Conservation (phyloP, 2,797 vertebrate genomes). For the Loriculus beryllinus region DNA sequence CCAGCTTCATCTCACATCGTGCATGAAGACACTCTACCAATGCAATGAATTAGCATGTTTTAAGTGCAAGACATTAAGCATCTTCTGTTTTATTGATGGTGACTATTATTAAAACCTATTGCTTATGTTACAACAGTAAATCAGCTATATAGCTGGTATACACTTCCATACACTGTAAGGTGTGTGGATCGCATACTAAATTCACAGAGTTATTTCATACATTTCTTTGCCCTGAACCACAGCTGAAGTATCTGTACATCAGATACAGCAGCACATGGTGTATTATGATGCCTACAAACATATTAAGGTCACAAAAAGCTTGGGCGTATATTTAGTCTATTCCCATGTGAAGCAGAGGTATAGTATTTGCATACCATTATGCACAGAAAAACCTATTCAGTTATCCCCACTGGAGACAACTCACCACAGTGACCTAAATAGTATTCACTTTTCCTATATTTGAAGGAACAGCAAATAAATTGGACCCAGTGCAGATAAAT, state of each 20-base stretch:
- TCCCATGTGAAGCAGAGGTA: slow-evolving; percentile 13
- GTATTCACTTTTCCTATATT: slow-evolving; percentile 9
- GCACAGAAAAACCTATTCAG: slow-evolving; percentile 42
- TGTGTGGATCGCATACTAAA: neutral
- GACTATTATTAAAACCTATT: neutral
- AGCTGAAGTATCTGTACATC: neutral
- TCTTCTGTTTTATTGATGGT: neutral
- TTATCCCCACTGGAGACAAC: slow-evolving; percentile 42
- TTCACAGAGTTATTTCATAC: neutral
- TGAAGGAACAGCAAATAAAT: slow-evolving; percentile 51
- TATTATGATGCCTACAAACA: slow-evolving; percentile 22
- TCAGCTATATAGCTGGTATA: neutral
- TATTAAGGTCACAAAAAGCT: slow-evolving; percentile 55
- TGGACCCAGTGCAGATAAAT: neutral
- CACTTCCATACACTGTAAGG: neutral
- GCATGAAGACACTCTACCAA: neutral
- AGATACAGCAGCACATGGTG: neutral
- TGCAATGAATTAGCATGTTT: neutral
- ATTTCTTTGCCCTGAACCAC: neutral
- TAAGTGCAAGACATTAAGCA: neutral
- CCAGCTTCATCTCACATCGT: neutral
- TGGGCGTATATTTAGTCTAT: slow-evolving; percentile 37
- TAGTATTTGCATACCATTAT: slow-evolving; percentile 65
- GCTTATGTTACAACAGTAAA: neutral
- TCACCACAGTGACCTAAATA: slow-evolving; percentile 56